Evolutionary conservation across 2,113 vertebrate species (phyloP).

Genomic region (Plestiodon gilberti): DNA sequence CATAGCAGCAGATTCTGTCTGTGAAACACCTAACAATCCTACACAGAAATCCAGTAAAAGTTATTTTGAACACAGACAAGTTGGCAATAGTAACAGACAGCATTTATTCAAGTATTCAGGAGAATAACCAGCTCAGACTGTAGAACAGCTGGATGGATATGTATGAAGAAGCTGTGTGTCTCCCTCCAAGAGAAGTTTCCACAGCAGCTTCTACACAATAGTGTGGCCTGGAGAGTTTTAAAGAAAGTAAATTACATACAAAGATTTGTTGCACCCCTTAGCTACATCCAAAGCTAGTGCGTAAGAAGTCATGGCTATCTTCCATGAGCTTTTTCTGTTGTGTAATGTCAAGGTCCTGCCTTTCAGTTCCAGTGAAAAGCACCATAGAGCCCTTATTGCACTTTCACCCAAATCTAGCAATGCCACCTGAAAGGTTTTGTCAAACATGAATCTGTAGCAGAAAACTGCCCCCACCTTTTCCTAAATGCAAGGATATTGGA

Average conservation of each 20-base stretch:
- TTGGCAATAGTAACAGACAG: conserved; percentile 12
- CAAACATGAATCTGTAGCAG: neutral
- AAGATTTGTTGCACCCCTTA: neutral
- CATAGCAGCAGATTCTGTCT: neutral
- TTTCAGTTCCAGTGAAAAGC: neutral
- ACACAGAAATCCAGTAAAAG: neutral
- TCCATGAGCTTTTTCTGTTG: neutral
- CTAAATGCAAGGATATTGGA: neutral
- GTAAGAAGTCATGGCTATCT: neutral
- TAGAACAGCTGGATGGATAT: too few relatives aligned
- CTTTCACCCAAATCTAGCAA: conserved; percentile 3
- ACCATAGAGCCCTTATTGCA: conserved; percentile 14
- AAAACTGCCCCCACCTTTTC: neutral
- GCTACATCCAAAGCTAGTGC: neutral
- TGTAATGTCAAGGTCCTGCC: neutral
- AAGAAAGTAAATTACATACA: neutral
- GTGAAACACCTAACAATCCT: neutral
- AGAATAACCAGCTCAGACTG: neutral
- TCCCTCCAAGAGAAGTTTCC: neutral
- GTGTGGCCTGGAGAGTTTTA: neutral
- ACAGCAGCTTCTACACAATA: neutral
- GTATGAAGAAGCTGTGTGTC: conserved; percentile 2
- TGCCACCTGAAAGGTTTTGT: neutral
- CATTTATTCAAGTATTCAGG: conserved; percentile 32
- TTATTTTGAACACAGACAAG: neutral